A percentile compares a stretch with the other conserved stretches of the same genome.
These are phyloP conservation scores for Entomobrya multifasciata DNA, from an alignment of 2,888 invertebrate species.

Conservation along the genomic window DNA sequence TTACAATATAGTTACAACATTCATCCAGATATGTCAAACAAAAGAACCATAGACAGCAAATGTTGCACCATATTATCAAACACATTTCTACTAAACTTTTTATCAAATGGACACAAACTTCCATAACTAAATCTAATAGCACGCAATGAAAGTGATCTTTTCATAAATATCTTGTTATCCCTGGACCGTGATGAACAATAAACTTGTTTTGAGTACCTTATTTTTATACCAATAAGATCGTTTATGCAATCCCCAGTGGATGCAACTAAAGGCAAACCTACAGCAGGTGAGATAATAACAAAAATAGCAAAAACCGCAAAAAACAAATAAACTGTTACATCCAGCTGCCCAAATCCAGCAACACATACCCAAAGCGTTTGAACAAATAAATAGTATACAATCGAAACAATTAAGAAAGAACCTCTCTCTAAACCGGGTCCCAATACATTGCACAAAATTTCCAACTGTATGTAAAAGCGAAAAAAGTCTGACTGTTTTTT, in stretches of 20 bases:
- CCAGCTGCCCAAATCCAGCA: neutral
- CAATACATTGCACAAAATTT: neutral
- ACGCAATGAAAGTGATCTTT: neutral
- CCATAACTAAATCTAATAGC: neutral
- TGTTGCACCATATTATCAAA: conserved; percentile 9
- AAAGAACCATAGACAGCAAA: no score
- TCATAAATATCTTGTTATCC: neutral
- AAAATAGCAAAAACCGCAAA: neutral
- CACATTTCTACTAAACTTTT: conserved; percentile 3
- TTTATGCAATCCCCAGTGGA: neutral
- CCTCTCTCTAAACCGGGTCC: neutral
- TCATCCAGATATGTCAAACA: no score
- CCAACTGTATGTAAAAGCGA: neutral
- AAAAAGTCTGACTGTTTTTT: neutral
- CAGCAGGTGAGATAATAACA: neutral
- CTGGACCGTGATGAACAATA: neutral
- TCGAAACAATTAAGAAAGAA: neutral
- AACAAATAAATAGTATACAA: neutral
- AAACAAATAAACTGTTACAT: neutral
- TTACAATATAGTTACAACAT: no score
- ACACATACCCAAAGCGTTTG: neutral
- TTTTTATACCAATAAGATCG: neutral
- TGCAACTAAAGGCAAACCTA: neutral
- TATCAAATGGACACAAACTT: neutral
- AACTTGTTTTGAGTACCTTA: neutral